These are phyloP conservation scores for Eristalinus sepulchralis DNA, from an alignment of 2,888 invertebrate genomes.

Conservation along the genomic window DNA sequence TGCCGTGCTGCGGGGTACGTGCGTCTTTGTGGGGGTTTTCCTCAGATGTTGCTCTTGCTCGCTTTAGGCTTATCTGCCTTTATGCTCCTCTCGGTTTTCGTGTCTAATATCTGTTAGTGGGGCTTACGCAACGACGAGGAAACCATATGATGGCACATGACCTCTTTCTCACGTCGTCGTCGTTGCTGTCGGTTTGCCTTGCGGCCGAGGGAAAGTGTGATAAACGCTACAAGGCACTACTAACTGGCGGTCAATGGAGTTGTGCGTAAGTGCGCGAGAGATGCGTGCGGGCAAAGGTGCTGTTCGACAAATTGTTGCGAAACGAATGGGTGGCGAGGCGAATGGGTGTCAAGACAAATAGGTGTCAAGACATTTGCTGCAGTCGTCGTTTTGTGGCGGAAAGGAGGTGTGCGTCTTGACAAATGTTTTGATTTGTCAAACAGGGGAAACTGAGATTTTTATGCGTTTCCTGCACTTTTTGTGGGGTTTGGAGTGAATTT, in stretches of 20 bases:
- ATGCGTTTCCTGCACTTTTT: background rate
- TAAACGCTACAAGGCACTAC: constrained; percentile 29
- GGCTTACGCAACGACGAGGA: constrained; percentile 57
- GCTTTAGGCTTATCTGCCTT: background rate
- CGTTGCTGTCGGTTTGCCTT: background rate
- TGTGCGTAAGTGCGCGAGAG: constrained; percentile 23
- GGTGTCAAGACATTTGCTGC: background rate
- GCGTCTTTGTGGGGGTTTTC: background rate
- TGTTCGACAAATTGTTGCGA: background rate
- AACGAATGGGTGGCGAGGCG: background rate
- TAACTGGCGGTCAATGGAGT: background rate
- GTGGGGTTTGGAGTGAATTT: no score
- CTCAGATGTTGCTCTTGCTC: background rate
- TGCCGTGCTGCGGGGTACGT: background rate
- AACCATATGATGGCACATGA: constrained; percentile 65
- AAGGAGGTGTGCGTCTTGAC: background rate
- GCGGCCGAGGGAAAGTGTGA: constrained; percentile 32
- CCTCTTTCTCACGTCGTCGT: constrained; percentile 52
- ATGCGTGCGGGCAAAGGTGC: constrained; percentile 24
- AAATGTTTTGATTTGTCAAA: background rate
- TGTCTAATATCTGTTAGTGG: constrained; percentile 62
- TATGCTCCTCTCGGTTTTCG: constrained; percentile 27
- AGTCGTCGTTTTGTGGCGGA: background rate
- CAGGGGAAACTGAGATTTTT: background rate
- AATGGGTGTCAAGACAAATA: background rate